phyloP scores from a whole-genome alignment of 2,888 invertebrate genomes.

The Tetanocera ferruginea region DNA sequence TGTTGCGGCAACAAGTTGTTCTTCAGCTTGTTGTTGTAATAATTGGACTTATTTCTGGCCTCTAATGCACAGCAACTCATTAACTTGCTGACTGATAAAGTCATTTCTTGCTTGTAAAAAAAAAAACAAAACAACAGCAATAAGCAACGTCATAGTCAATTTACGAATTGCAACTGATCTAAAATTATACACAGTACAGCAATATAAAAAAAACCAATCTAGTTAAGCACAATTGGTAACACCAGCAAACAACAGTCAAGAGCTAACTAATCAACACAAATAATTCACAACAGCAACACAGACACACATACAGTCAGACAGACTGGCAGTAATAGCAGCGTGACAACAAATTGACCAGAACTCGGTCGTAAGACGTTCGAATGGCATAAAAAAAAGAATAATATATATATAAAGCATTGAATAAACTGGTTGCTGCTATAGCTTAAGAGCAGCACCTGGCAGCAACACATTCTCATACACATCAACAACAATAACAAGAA shows the following conservation, averaged over 20 bases:
- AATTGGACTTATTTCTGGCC: background rate
- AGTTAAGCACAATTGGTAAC: conserved; percentile 10
- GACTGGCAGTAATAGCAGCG: background rate
- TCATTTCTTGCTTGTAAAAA: background rate
- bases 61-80: background rate
- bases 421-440: background rate
- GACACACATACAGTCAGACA: no score
- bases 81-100: background rate
- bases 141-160: background rate
- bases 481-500: background rate
- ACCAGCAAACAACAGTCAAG: background rate
- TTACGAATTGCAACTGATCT: conserved; percentile 7
- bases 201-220: background rate
- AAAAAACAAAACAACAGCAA: background rate
- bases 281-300: conserved; percentile 15
- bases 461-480: background rate
- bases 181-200: no score
- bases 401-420: background rate
- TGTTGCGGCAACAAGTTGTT: background rate
- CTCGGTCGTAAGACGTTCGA: conserved; percentile 11
- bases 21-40: background rate
- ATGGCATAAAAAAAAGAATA: background rate
- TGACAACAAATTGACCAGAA: conserved; percentile 30
- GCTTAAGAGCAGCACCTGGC: no score
- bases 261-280: conserved; percentile 2